Base-by-base conservation (phyloP, 2,113 vertebrate genomes). In the Chaetops frenatus region DNA sequence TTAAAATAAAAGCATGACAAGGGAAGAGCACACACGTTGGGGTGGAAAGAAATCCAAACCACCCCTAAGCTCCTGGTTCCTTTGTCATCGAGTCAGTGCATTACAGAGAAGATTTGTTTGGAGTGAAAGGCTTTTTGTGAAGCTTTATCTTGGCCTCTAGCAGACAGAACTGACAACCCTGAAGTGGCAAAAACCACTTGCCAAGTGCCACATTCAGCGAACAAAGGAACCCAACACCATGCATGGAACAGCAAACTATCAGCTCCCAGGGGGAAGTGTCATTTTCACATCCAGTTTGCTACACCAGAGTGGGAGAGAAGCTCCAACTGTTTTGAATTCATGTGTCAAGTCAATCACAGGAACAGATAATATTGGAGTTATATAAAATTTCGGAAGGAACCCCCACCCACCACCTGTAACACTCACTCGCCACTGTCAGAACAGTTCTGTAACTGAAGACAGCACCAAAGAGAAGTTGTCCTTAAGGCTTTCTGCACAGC, bases 321-420 rank as follows among this genome's bases (percentile, higher is more conserved):
- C 88, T 87, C 81, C 50, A 65, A 92, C 90, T 65, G 42, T 67
- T 70, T 88, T 40, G 76, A 95, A 94, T 93, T 95, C 95, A 95
- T 95, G 92, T 95, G 95, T 96, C 88, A 69, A 92, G 88, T 95
- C 94, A 80, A 81, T 84, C 92, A 87, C 81, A 69, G 81, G 94
- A 95, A 79, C 72, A 80, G 79, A 78, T 73, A 58, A 54, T 92
- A 86, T 20, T 94, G 88, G 93, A 95, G 95, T 97, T 96, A 97
- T 93, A 95, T 96, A 97, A 96, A 96, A 93, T 95, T 96, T 96
- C 92, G 95, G 95, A 95, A 97, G 95, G 95, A 97, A 96, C 95
- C 94, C 93, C 90, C 94, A 96, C 95, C 93, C 93, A 95, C 96
- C 96, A 96, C 96, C 95, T 93, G 92, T 95, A 97, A 96, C 94